Conservation (phyloP, 92 coral and sea anemone genomes). For the Pocillopora meandrina region DNA sequence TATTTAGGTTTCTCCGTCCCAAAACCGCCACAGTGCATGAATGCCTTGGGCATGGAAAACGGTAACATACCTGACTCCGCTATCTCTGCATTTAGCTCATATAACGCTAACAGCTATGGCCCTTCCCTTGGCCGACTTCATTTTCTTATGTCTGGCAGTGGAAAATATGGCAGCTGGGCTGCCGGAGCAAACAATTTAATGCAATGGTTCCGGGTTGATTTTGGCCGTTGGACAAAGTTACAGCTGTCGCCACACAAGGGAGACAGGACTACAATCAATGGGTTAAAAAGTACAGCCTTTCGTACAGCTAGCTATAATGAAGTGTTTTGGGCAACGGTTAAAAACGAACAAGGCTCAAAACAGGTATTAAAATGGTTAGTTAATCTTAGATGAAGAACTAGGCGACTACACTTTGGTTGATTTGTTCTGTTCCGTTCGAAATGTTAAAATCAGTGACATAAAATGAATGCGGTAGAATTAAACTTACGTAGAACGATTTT, state of each 20-base stretch:
- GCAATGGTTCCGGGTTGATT: constrained; percentile 14
- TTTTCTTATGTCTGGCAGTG: constrained; percentile 9
- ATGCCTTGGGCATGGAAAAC: constrained; percentile 11
- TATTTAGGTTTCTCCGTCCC: constrained; percentile 8
- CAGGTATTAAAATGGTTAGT: background rate
- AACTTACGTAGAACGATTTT: no score
- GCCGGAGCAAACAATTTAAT: background rate
- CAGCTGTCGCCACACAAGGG: constrained; percentile 18
- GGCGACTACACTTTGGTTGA: no score
- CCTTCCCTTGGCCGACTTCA: constrained; percentile 8
- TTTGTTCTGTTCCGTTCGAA: no score
- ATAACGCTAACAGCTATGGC: background rate
- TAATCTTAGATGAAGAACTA: background rate
- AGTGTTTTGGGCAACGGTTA: background rate
- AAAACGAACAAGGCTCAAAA: background rate
- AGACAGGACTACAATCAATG: constrained; percentile 9
- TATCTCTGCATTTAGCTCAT: constrained; percentile 7
- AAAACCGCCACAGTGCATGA: constrained; percentile 1
- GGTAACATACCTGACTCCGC: constrained; percentile 16
- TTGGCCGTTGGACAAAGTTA: constrained; percentile 18
- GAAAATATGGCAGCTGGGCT: constrained; percentile 11
- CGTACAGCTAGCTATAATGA: constrained; percentile 21
- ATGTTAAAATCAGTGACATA: no score
- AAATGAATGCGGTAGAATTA: no score
- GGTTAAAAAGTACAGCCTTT: constrained; percentile 11